Evolutionary conservation across 2,113 vertebrate species (phyloP).

Genomic region (Cynocephalus volans): DNA sequence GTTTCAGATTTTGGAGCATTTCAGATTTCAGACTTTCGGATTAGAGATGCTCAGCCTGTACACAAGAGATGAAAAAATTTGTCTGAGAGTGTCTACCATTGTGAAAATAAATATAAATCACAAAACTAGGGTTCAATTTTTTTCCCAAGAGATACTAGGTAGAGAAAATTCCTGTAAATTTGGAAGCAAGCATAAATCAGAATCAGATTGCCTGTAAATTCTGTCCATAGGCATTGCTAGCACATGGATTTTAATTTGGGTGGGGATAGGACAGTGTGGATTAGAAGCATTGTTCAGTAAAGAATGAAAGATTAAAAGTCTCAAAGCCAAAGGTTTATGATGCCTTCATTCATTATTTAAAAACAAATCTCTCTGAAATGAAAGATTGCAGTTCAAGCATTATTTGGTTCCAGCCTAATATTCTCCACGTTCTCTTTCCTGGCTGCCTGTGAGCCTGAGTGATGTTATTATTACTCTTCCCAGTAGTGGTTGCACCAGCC

Average conservation of each 20-base stretch:
- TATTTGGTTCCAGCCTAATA: slow-evolving; percentile 59
- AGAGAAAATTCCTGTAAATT: not conserved
- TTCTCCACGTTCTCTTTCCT: slow-evolving; percentile 22
- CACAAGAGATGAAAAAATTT: slow-evolving; percentile 25
- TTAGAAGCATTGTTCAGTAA: not conserved
- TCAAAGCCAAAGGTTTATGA: slow-evolving; percentile 28
- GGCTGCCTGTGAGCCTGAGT: not conserved
- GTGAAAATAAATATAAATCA: slow-evolving; percentile 50
- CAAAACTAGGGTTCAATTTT: slow-evolving; percentile 19
- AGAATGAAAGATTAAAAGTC: slow-evolving; percentile 51
- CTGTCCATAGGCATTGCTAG: not conserved
- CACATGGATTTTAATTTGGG: not conserved
- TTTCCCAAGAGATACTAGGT: not conserved
- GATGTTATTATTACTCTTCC: not conserved
- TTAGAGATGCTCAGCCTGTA: too few species aligned
- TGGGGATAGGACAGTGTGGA: rapidly evolving
- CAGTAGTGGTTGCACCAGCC: slow-evolving; percentile 55
- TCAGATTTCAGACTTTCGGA: too few species aligned
- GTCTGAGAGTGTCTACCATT: not conserved
- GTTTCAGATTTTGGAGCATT: too few species aligned
- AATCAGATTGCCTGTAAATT: slow-evolving; percentile 42
- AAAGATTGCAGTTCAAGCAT: not conserved
- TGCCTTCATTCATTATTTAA: slow-evolving; percentile 82
- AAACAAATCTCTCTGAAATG: slow-evolving; percentile 68
- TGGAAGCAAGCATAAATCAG: not conserved